phyloP scores from a whole-genome alignment of 2,888 invertebrate genomes.

The Eledone cirrhosa region DNA sequence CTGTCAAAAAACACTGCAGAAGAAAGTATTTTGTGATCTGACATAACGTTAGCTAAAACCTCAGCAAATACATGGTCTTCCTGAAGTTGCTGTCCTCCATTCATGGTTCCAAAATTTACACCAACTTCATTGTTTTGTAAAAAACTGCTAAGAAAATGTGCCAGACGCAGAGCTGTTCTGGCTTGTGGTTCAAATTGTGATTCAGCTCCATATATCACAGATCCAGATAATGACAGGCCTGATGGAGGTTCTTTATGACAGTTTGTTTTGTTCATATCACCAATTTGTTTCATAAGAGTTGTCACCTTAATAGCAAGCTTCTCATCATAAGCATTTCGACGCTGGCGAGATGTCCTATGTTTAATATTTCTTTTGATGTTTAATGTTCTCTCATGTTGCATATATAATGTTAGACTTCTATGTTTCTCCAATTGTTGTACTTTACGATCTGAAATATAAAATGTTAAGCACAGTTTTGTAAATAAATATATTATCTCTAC shows the following conservation, averaged over 20 bases:
- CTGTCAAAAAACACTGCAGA: constrained; percentile 86
- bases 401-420: no score
- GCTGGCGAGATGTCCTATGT: no score
- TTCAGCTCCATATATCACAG: constrained; percentile 83
- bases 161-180: constrained; percentile 90
- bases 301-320: no score
- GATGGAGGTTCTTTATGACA: constrained; percentile 71
- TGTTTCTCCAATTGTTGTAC: no score
- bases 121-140: constrained; percentile 71
- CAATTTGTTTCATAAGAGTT: not conserved
- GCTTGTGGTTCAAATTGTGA: constrained; percentile 91
- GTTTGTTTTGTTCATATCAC: constrained; percentile 36
- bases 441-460: no score
- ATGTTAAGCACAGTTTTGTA: no score
- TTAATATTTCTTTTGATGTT: no score
- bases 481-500: no score
- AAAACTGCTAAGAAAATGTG: constrained; percentile 93
- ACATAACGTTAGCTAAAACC: constrained; percentile 86
- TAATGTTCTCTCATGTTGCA: no score
- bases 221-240: constrained; percentile 82
- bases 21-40: constrained; percentile 89
- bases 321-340: no score
- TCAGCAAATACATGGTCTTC: constrained; percentile 93
- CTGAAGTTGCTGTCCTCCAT: constrained; percentile 42
- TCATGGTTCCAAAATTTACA: constrained; percentile 46